Base-by-base conservation (phyloP, 2,888 invertebrate genomes). In the Spilarctia lutea region DNA sequence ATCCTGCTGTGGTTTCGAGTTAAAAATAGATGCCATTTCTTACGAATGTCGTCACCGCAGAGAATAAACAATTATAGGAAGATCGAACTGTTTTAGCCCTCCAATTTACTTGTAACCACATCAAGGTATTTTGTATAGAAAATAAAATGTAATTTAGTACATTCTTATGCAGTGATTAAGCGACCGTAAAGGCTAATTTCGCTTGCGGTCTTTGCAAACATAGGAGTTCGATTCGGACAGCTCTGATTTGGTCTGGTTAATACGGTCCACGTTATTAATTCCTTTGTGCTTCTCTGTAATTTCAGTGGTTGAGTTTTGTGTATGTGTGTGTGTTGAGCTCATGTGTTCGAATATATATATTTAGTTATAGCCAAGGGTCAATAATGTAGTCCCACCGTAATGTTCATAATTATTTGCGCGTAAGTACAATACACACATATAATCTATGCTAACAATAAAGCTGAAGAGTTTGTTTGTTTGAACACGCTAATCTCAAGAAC, bases 1-100 rank as follows among this genome's bases (percentile, higher is more conserved):
- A 33, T 24, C 56, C 75, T 56, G 35, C 63, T 71, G 68, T 52
- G 67, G 56, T 66, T 42, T 27, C 30, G 65, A 74, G 56, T 52
- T 63, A 48, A 65, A 71, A 66, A 68, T 65, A 30, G 56, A 45
- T 48, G 30, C 45, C 4, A 33, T 68, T 48, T 68, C 30, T 48
- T 68, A 24, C 65, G 16, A 42, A 65, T 42, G 6, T 63, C 39
- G 11, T 27, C 60, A 48, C 39, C 39, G 52, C 27, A 20, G 39
- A 27, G 63, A 42, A n/a, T 27, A 42, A 42, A 71, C 24, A 60
- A 63, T 30, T 63, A 18, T 6, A 63, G 30, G 11, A 30, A 69
- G 69, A 69, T 69, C n/a, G 69, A 69, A 68, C 24, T 33, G 33
- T 68, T 33, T 30, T 6, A 24, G 24, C 20, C 33, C 33, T 24